These are phyloP conservation scores for Hanleya hanleyi DNA, from an alignment of 2,888 invertebrate genomes.

Conservation along the genomic window DNA sequence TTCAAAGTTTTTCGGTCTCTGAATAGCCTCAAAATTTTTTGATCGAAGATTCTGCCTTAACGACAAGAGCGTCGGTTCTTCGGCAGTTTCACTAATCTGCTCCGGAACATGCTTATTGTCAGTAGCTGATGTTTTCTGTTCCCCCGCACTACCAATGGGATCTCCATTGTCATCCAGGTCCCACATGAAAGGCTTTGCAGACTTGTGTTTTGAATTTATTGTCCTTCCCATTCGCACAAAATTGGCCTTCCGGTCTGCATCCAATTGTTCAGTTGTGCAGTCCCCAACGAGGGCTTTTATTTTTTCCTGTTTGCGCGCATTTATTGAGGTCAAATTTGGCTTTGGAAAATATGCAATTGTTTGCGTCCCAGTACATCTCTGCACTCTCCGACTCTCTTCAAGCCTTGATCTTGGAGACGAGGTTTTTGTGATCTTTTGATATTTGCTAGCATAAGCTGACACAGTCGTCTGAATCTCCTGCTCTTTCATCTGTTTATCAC, in stretches of 20 bases:
- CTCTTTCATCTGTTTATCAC: no score
- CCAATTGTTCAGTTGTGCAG: not conserved
- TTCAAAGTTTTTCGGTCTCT: not conserved
- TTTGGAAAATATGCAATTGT: not conserved
- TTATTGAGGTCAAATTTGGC: not conserved
- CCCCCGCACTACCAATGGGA: not conserved
- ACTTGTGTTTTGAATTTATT: not conserved
- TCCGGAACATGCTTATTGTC: not conserved
- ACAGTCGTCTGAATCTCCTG: no score
- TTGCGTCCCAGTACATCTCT: not conserved
- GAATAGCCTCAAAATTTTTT: not conserved
- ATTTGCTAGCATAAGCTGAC: no score
- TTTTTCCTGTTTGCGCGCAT: no score
- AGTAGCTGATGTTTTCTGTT: no score
- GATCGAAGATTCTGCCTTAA: not conserved
- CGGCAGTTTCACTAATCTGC: not conserved
- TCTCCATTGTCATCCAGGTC: conserved; percentile 33
- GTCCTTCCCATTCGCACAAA: conserved; percentile 1
- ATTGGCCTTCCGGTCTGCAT: not conserved
- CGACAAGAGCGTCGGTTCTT: not conserved
- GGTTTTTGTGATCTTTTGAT: no score
- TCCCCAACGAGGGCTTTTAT: not conserved
- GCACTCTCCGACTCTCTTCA: not conserved
- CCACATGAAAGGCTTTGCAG: conserved; percentile 35
- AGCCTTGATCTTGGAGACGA: not conserved